A percentile compares a stretch with the other conserved stretches of the same genome.
Evolutionary conservation across 2,113 vertebrate species (phyloP).

Genomic region (Girardinichthys multiradiatus): DNA sequence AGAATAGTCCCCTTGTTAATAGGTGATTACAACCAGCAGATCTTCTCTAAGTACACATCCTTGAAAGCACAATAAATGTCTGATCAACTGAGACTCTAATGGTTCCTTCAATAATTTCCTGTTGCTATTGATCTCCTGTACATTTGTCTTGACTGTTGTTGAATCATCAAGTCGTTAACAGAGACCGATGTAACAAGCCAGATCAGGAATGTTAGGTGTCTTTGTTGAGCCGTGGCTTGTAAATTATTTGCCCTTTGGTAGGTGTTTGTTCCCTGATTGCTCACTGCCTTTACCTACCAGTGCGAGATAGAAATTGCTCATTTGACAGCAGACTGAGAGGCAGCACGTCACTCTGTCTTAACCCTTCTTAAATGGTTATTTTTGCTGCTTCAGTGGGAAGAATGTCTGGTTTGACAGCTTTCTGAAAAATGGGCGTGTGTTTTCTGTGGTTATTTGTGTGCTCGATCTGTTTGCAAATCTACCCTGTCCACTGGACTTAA

Average conservation of each 20-base stretch:
- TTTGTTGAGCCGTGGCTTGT: constrained; percentile 41
- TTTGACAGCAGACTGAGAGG: constrained; percentile 18
- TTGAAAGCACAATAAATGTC: constrained; percentile 47
- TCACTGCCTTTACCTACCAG: constrained; percentile 19
- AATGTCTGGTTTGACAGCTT: constrained; percentile 81
- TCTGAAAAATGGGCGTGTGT: constrained; percentile 57
- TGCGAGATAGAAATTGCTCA: constrained; percentile 7
- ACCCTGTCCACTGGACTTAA: constrained; percentile 51
- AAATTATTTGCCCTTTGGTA: constrained; percentile 58
- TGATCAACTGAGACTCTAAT: constrained; percentile 48
- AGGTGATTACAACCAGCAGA: background rate
- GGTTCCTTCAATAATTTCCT: constrained; percentile 45
- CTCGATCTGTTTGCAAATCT: constrained; percentile 60
- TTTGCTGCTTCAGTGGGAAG: constrained; percentile 35
- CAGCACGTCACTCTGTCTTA: constrained; percentile 22
- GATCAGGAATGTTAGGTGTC: constrained; percentile 62
- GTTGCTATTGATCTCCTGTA: constrained; percentile 48
- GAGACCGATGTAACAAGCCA: constrained; percentile 49
- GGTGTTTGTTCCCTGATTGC: constrained; percentile 16
- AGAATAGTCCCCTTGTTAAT: background rate
- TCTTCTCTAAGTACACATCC: constrained; percentile 16
- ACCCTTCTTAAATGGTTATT: constrained; percentile 25
- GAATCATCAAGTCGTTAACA: constrained; percentile 23
- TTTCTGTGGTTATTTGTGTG: constrained; percentile 58
- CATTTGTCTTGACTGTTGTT: constrained; percentile 55